These are phyloP conservation scores for Meloidogyne floridensis DNA, from an alignment of 1,140 invertebrate genomes.

Conservation along the genomic window DNA sequence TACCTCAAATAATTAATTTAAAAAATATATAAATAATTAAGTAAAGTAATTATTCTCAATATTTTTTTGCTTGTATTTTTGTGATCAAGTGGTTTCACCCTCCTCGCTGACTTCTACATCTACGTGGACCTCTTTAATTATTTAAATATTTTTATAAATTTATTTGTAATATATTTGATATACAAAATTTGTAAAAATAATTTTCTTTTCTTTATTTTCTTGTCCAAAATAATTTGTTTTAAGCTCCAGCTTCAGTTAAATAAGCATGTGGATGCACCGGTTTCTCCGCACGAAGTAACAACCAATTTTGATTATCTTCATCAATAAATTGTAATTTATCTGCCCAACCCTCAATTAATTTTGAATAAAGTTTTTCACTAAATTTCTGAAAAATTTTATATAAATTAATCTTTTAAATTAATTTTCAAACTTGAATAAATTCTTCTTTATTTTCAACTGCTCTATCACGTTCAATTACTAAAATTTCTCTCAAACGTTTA, in stretches of 20 bases:
- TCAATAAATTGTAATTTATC: slow-evolving; percentile 52
- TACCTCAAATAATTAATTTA: neutral
- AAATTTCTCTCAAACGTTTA: slow-evolving; percentile 69
- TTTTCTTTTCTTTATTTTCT: neutral
- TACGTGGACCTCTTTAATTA: too few relatives aligned
- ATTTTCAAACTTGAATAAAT: slow-evolving; percentile 67
- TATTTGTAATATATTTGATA: too few relatives aligned
- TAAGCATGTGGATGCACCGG: slow-evolving; percentile 38
- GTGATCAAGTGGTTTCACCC: too few relatives aligned
- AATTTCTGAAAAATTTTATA: slow-evolving; percentile 33
- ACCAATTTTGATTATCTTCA: slow-evolving; percentile 55
- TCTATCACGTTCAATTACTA: slow-evolving; percentile 69
- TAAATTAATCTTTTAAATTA: neutral
- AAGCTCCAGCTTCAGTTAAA: slow-evolving; percentile 31
- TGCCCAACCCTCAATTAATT: slow-evolving; percentile 46
- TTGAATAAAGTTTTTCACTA: slow-evolving; percentile 35
- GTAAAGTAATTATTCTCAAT: too few relatives aligned
- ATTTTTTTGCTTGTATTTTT: too few relatives aligned
- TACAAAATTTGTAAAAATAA: too few relatives aligned
- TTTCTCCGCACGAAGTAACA: slow-evolving; percentile 40
- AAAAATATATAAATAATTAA: neutral
- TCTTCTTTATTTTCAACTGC: slow-evolving; percentile 67
- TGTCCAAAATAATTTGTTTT: neutral
- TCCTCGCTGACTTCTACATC: too few relatives aligned
- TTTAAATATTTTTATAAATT: too few relatives aligned